Evolutionary conservation across 2,797 vertebrate genomes (phyloP).

Genomic region (Falco berigora): DNA sequence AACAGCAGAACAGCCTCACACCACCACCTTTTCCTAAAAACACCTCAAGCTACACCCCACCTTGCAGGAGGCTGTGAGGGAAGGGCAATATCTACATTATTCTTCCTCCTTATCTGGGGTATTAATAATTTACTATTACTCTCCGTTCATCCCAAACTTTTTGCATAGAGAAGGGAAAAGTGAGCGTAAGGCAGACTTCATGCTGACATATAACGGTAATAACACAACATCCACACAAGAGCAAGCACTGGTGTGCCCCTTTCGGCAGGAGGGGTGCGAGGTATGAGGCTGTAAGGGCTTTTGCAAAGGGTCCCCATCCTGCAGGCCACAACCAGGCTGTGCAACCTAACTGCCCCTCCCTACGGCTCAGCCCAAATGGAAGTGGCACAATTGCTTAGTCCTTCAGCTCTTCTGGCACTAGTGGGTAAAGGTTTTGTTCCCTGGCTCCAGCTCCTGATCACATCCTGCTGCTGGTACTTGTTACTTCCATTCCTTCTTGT

Average conservation of each 20-base stretch:
- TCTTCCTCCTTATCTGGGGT: not conserved
- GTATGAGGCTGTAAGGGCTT: not conserved
- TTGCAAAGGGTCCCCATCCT: not conserved
- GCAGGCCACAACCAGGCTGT: not conserved
- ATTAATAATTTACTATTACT: not conserved
- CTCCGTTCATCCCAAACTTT: not conserved
- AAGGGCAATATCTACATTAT: not conserved
- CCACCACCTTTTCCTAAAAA: fast-evolving
- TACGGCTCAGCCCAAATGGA: not conserved
- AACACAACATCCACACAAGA: not conserved
- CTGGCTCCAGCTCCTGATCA: not conserved
- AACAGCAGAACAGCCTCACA: not conserved
- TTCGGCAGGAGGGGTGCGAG: not conserved
- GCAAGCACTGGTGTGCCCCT: not conserved
- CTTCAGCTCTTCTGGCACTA: not conserved
- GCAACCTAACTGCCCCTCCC: not conserved
- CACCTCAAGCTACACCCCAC: not conserved
- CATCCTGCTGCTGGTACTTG: not conserved
- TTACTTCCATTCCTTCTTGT: not conserved
- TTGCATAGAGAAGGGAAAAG: not conserved
- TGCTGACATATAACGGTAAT: not conserved
- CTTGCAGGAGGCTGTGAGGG: not conserved
- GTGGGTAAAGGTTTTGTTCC: not conserved
- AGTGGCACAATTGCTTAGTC: not conserved
- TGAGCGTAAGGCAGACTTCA: not conserved